Percentiles rank a stretch among this genome's conserved stretches.
Conservation (phyloP, 2,888 invertebrate species). For the Volucella inanis region DNA sequence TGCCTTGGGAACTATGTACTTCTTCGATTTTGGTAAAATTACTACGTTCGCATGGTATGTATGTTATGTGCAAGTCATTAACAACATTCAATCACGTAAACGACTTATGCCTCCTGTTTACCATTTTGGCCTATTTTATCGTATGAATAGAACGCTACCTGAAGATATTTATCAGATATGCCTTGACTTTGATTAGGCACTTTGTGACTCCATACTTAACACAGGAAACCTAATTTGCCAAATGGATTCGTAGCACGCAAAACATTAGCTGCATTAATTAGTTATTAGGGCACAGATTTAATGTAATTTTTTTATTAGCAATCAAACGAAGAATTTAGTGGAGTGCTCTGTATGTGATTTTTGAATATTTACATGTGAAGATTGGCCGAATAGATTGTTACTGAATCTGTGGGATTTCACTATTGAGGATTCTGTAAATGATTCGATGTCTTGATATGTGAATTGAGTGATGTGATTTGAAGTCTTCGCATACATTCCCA, state of each 20-base stretch:
- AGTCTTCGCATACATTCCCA: too few species aligned
- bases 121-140: slow-evolving; percentile 1
- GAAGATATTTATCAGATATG: slow-evolving; percentile 29
- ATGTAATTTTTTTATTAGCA: neutral
- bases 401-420: too few species aligned
- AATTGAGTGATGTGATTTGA: too few species aligned
- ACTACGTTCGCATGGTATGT: neutral
- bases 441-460: too few species aligned
- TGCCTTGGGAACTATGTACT: neutral
- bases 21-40: neutral
- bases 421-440: too few species aligned
- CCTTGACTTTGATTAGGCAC: slow-evolving; percentile 24
- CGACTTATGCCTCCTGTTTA: slow-evolving; percentile 9
- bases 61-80: slow-evolving; percentile 4
- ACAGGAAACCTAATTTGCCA: slow-evolving; percentile 7
- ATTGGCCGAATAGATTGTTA: too few species aligned
- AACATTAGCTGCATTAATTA: slow-evolving; percentile 24
- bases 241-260: slow-evolving; percentile 20
- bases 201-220: slow-evolving; percentile 34
- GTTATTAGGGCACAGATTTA: slow-evolving; percentile 6
- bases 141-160: neutral
- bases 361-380: too few species aligned
- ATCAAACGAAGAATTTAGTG: too few species aligned
- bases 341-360: too few species aligned
- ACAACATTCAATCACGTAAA: slow-evolving; percentile 36